phyloP scores from a whole-genome alignment of 2,113 vertebrate genomes.

The Sapayoa aenigma region DNA sequence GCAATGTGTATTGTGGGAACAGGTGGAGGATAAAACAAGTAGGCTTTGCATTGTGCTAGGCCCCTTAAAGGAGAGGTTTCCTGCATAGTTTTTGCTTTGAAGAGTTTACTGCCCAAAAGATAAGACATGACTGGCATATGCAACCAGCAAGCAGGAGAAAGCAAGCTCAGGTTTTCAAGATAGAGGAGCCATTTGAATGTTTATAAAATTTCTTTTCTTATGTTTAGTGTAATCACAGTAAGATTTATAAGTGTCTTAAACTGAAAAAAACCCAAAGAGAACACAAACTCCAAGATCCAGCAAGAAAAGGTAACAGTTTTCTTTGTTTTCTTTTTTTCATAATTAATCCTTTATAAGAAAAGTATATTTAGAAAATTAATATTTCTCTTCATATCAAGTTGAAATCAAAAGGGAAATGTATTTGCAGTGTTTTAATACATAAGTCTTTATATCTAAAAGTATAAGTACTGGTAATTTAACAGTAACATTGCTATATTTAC shows the following conservation, averaged over 20 bases:
- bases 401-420: not conserved
- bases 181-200: not conserved
- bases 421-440: not conserved
- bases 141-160: not conserved
- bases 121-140: not conserved
- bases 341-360: not conserved
- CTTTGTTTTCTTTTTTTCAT: not conserved
- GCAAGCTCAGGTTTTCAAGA: not conserved
- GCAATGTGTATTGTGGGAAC: not conserved
- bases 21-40: not conserved
- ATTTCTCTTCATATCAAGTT: not conserved
- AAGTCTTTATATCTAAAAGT: not conserved
- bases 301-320: not conserved
- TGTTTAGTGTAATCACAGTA: not conserved
- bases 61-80: not conserved
- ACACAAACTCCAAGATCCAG: rapidly evolving
- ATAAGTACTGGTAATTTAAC: not conserved
- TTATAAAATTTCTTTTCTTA: not conserved
- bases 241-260: not conserved
- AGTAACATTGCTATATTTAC: not conserved
- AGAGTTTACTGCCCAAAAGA: not conserved
- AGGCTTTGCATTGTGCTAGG: not conserved
- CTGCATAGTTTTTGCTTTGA: not conserved
- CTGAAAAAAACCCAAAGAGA: not conserved
- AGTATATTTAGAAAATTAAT: not conserved